A percentile compares a stretch with the other conserved stretches of the same genome.
These are phyloP conservation scores for Hirtodrosophila confusa DNA, from an alignment of 2,888 invertebrate genomes.

Conservation along the genomic window DNA sequence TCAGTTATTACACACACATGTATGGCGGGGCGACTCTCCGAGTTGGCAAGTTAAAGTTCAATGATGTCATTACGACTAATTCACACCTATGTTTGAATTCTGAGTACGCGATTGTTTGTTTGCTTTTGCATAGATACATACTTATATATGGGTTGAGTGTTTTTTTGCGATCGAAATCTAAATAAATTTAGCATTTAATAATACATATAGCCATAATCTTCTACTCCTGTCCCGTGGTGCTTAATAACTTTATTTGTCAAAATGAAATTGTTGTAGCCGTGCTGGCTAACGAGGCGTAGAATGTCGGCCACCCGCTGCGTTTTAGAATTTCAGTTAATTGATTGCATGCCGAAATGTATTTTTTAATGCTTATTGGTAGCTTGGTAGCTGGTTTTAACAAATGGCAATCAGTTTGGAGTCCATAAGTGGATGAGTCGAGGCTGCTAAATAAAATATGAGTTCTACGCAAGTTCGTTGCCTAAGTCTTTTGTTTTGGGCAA, in stretches of 20 bases:
- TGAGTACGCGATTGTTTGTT: conserved; percentile 54
- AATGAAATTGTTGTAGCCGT: conserved; percentile 52
- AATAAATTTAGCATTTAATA: conserved; percentile 59
- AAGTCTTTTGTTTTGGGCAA: conserved; percentile 61
- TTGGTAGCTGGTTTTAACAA: conserved; percentile 36
- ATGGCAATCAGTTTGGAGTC: conserved; percentile 32
- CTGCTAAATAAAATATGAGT: conserved; percentile 76
- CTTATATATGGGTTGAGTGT: conserved; percentile 8
- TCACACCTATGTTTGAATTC: conserved; percentile 80
- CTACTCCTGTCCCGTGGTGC: conserved; percentile 37
- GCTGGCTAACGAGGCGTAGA: conserved; percentile 46
- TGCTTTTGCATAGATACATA: conserved; percentile 34
- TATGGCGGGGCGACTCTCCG: conserved; percentile 44
- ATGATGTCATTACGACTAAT: conserved; percentile 79
- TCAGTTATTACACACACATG: conserved; percentile 57
- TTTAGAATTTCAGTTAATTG: conserved; percentile 66
- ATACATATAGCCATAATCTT: conserved; percentile 41
- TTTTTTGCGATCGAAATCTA: conserved; percentile 58
- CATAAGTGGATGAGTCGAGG: not conserved
- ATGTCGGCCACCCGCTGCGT: conserved; percentile 66
- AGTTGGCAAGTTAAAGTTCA: conserved; percentile 77
- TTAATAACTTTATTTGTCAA: conserved; percentile 75
- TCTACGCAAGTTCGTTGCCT: conserved; percentile 69
- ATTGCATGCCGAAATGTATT: conserved; percentile 52
- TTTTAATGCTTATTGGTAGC: conserved; percentile 49